Percentiles rank a stretch among this genome's conserved stretches.
Evolutionary conservation across 2,888 invertebrate species (phyloP).

Genomic region (Corbicula japonica): DNA sequence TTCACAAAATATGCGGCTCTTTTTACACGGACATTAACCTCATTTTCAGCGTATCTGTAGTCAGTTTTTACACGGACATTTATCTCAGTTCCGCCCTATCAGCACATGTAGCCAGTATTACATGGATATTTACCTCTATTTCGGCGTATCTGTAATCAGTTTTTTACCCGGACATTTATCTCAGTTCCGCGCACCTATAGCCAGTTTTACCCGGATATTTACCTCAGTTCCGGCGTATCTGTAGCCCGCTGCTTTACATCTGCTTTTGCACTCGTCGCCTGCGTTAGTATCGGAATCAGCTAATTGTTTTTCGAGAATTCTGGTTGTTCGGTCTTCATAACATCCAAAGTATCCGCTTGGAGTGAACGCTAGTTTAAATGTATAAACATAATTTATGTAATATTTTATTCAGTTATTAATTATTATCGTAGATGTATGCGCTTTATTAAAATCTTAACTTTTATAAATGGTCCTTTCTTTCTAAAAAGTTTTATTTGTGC

Average conservation of each 20-base stretch:
- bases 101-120: too few relatives aligned
- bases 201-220: too few relatives aligned
- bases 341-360: constrained; percentile 18
- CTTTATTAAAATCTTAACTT: too few relatives aligned
- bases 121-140: neutral
- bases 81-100: neutral
- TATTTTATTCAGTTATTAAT: too few relatives aligned
- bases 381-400: neutral
- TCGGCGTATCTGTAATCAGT: neutral
- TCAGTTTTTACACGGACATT: neutral
- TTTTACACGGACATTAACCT: neutral
- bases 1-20: too few relatives aligned
- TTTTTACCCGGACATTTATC: neutral
- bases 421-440: too few relatives aligned
- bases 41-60: neutral
- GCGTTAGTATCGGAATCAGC: neutral
- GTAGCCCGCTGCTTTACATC: constrained; percentile 12
- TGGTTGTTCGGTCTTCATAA: neutral
- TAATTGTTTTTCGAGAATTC: constrained; percentile 1
- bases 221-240: constrained; percentile 37
- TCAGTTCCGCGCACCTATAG: neutral
- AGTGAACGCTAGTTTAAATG: neutral
- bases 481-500: too few relatives aligned
- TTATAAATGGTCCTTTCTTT: too few relatives aligned
- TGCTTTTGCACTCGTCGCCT: constrained; percentile 13